A percentile compares a stretch with the other conserved stretches of the same genome.
Evolutionary conservation across 2,113 vertebrate species (phyloP).

Genomic region (rabbit (Oryctolagus cuniculus)): mOryCun1.1 NC_091436.1:86305501-86306000

Average conservation of each 20-base stretch:
- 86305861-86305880: constrained; percentile 54
- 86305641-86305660: background rate
- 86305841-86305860: background rate
- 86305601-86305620: background rate
- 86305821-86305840: constrained; percentile 33
- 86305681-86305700: background rate
- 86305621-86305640: background rate
- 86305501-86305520: background rate
- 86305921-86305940: background rate
- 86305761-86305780: constrained; percentile 28
- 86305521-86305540: background rate
- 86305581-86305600: background rate
- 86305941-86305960: constrained; percentile 11
- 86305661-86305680: background rate
- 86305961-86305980: constrained; percentile 38
- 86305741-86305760: constrained; percentile 35
- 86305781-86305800: constrained; percentile 45
- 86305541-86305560: background rate
- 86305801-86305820: constrained; percentile 42
- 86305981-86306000: constrained; percentile 11
- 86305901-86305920: background rate
- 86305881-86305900: background rate
- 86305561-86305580: background rate
- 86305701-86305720: constrained; percentile 1
- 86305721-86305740: background rate